Evolutionary conservation across 2,888 invertebrate genomes (phyloP).

Genomic region (Archips crataeganus): DNA sequence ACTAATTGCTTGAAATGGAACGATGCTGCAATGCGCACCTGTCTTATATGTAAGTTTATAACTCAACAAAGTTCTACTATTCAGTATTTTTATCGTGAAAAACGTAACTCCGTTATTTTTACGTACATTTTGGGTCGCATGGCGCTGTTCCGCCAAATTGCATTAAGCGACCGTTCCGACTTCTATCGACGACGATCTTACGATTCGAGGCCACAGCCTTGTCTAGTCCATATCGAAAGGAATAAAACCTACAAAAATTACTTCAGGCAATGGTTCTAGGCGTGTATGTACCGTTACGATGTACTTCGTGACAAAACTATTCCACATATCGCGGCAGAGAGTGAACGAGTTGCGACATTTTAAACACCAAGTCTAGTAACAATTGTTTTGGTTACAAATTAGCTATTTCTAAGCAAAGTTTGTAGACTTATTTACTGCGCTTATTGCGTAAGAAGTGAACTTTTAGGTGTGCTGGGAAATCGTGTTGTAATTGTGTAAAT

Average conservation of each 20-base stretch:
- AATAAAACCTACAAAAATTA: conserved; percentile 15
- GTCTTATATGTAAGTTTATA: no score
- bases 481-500: no score
- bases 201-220: conserved; percentile 20
- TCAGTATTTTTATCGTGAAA: no score
- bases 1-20: no score
- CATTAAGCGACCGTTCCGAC: not conserved
- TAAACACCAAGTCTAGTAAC: not conserved
- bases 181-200: not conserved
- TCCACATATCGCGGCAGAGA: not conserved
- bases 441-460: no score
- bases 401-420: not conserved
- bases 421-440: not conserved
- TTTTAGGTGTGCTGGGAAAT: no score
- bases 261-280: conserved; percentile 8
- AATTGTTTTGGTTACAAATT: not conserved
- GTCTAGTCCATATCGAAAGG: conserved; percentile 17
- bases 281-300: conserved; percentile 2
- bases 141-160: not conserved
- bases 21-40: no score
- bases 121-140: no score
- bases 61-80: no score
- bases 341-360: not conserved
- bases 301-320: not conserved
- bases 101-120: no score